A percentile compares a stretch with the other conserved stretches of the same genome.
phyloP scores from a whole-genome alignment of 2,888 invertebrate genomes.

The Nysson spinosus region DNA sequence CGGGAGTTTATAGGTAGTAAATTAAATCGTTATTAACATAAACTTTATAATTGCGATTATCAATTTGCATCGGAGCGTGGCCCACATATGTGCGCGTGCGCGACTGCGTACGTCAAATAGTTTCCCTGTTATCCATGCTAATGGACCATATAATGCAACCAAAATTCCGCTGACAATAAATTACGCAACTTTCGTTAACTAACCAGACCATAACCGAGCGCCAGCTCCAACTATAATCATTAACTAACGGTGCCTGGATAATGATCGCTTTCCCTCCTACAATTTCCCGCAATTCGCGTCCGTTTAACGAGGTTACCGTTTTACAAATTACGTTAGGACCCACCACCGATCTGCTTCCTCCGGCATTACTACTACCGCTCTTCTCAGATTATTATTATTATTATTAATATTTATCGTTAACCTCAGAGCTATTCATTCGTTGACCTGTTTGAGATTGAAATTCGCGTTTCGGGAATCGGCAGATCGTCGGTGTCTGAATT shows the following conservation, averaged over 20 bases:
- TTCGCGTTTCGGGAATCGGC: no score
- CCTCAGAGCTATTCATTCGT: no score
- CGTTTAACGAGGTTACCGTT: slow-evolving; percentile 27
- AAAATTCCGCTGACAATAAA: slow-evolving; percentile 69
- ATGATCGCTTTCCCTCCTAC: slow-evolving; percentile 55
- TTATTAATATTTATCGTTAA: no score
- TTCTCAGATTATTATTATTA: no score
- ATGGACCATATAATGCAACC: slow-evolving; percentile 66
- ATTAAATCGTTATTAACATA: slow-evolving; percentile 51
- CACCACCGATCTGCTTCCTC: no score
- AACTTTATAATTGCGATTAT: slow-evolving; percentile 52
- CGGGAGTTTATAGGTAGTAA: slow-evolving; percentile 42
- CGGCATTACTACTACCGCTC: no score
- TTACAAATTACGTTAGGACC: slow-evolving; percentile 6
- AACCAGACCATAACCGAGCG: slow-evolving; percentile 62
- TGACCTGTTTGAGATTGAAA: no score
- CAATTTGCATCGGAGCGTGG: slow-evolving; percentile 47
- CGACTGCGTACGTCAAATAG: slow-evolving; percentile 56
- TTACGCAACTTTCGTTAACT: slow-evolving; percentile 68
- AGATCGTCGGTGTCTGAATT: no score
- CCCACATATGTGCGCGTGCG: slow-evolving; percentile 34
- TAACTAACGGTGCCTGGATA: slow-evolving; percentile 52
- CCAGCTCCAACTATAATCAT: slow-evolving; percentile 60
- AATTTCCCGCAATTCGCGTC: slow-evolving; percentile 47
- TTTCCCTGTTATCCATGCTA: slow-evolving; percentile 60